Percentiles rank a stretch among this genome's conserved stretches.
Conservation (phyloP, 1,140 invertebrate genomes). For the Spodoptera frugiperda region DNA sequence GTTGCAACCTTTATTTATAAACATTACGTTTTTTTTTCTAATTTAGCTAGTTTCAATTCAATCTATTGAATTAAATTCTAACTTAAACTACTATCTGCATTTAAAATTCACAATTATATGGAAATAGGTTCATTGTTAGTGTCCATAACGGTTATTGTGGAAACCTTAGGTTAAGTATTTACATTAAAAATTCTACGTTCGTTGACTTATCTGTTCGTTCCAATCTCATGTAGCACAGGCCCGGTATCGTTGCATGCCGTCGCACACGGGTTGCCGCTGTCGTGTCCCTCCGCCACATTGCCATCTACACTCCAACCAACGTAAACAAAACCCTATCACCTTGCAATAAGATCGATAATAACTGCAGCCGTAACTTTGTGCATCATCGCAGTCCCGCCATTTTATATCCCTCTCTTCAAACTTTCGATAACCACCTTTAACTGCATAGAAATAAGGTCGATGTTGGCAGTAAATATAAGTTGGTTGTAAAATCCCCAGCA, state of each 20-base stretch:
- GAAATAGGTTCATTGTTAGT: too few species aligned
- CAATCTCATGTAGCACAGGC: slow-evolving; percentile 60
- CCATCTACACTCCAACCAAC: neutral
- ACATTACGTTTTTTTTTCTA: too few species aligned
- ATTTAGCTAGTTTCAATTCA: too few species aligned
- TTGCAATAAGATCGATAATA: slow-evolving; percentile 35
- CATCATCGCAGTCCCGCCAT: slow-evolving; percentile 44
- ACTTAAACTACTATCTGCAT: too few species aligned
- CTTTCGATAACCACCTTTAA: slow-evolving; percentile 4
- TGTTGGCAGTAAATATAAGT: neutral
- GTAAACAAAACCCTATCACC: slow-evolving; percentile 52
- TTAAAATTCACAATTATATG: too few species aligned
- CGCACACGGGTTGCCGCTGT: slow-evolving; percentile 73
- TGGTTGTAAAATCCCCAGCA: slow-evolving; percentile 7
- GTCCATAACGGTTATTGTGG: neutral
- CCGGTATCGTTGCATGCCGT: slow-evolving; percentile 70
- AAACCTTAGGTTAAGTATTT: slow-evolving; percentile 18
- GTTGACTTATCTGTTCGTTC: slow-evolving; percentile 39
- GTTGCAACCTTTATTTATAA: too few species aligned
- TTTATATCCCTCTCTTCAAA: neutral
- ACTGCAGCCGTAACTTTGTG: slow-evolving; percentile 47
- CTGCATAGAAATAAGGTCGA: neutral
- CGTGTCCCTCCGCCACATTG: slow-evolving; percentile 55
- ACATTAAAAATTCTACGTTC: slow-evolving; percentile 27
- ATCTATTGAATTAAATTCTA: too few species aligned